These are phyloP conservation scores for Callorhinus ursinus DNA, from an alignment of 2,113 vertebrate species.

Conservation along the genomic window DNA sequence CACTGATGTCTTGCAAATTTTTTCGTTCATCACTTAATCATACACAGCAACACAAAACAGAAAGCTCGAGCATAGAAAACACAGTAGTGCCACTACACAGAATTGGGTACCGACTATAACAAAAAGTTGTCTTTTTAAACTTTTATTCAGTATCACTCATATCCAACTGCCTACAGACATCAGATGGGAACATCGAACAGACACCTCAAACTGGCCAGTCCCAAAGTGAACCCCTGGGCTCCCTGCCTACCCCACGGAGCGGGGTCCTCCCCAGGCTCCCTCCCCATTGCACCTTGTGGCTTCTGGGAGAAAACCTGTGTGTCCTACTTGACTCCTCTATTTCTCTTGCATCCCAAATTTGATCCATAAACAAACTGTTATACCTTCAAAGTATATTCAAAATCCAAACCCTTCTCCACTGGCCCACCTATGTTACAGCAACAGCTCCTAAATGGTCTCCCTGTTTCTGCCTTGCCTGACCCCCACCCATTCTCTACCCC, in stretches of 20 bases:
- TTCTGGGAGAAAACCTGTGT: background rate
- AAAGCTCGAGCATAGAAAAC: background rate
- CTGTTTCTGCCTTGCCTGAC: background rate
- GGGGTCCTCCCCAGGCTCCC: accelerated
- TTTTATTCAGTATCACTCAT: background rate
- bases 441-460: background rate
- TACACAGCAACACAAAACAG: background rate
- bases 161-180: background rate
- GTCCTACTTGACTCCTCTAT: background rate
- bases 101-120: accelerated
- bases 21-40: background rate
- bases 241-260: background rate
- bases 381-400: background rate
- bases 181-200: background rate
- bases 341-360: background rate
- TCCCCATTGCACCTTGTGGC: background rate
- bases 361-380: background rate
- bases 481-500: background rate
- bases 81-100: accelerated
- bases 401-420: background rate
- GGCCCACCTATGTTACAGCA: too few relatives aligned
- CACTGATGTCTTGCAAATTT: accelerated
- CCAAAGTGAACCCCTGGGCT: background rate
- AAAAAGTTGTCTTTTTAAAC: background rate
- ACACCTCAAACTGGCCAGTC: accelerated